Evolutionary conservation across 2,113 vertebrate species (phyloP), one percentile per base, ranked within the genome.

Genomic region (Cyprinodon variegatus): DNA sequence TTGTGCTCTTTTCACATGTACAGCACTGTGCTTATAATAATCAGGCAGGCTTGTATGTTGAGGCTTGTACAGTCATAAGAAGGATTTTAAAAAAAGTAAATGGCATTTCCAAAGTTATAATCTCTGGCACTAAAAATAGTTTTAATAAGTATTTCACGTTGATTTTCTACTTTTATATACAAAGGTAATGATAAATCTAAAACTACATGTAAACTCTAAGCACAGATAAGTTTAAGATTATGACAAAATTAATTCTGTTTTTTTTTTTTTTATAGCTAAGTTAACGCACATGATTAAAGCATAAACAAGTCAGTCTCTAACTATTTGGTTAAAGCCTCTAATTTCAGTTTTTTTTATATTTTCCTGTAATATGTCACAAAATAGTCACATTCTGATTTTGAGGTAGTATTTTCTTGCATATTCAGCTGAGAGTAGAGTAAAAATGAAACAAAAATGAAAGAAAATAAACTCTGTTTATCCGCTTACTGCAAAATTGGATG

Each of bases 1-100:
- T 90, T 38, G 61, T 77, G 72, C 81, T 77, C 78, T 77, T 64
- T 89, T 89, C 70, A 89, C 73, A 81, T 81, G 72, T 74, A 77
- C 77, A 82, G 87, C 75, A 81, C 87, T 79, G 60, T 65, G 72
- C 70, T 78, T 48, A 14, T 59, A 70, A 61, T 50, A 76, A 88
- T 89, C 81, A 89, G 81, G 64, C 74, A 12, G 13, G 59, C 60
- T 78, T 84, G 83, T 89, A 74, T 83, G 81, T 60, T 15, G 62
- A 78, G 72, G 70, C 60, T 63, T 13, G 64, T 76, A 43, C 40
- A 17, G 77, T 76, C 75, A 63, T 14, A 38, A 5, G 70, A 69
- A 88, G 71, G 77, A 65, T 63, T 66, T n/a, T 65, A 48, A 41
- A 63, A 10, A 62, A 37, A n/a, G 17, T 4, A 53, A 4, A 53